Conservation (phyloP, 2,113 vertebrate species). For the Bubo bubo region DNA sequence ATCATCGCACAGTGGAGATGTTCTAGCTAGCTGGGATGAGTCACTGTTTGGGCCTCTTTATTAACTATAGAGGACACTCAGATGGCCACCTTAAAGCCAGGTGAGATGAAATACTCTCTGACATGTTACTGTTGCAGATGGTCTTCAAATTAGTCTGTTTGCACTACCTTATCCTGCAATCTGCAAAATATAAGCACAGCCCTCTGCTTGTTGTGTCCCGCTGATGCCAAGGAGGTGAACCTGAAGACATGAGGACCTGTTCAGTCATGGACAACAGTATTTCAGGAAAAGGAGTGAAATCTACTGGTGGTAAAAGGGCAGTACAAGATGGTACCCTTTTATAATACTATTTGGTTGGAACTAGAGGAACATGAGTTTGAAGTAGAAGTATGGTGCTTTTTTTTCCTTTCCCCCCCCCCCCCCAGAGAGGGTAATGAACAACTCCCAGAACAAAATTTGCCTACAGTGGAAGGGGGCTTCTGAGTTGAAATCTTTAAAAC, state of each 20-base stretch:
- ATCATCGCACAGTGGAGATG: background rate
- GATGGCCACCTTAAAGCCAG: background rate
- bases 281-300: background rate
- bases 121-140: background rate
- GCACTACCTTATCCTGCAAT: background rate
- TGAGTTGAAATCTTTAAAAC: slow-evolving; percentile 40
- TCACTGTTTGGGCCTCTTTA: background rate
- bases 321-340: background rate
- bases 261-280: background rate
- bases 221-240: background rate
- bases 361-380: background rate
- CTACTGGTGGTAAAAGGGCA: background rate
- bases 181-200: background rate
- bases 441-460: background rate
- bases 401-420: fast-evolving
- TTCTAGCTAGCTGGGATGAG: background rate
- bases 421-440: background rate
- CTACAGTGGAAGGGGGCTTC: background rate
- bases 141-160: background rate
- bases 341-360: background rate
- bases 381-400: background rate
- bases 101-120: background rate
- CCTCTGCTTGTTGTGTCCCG: background rate
- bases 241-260: background rate
- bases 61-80: background rate